Conservation (phyloP, 2,797 vertebrate species). For the Protosalanx chinensis region DNA sequence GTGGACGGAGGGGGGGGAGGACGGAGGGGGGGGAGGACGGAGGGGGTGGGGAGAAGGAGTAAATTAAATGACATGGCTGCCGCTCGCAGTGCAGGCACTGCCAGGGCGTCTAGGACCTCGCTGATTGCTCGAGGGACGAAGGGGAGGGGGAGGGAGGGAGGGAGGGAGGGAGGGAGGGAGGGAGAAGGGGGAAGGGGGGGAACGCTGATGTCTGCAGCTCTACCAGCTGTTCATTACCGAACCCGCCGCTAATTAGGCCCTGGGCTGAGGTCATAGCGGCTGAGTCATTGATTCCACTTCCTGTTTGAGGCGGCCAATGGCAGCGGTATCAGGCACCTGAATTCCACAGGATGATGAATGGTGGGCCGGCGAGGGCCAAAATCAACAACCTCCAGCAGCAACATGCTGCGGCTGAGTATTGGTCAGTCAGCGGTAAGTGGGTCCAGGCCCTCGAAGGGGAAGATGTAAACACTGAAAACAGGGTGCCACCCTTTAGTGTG, state of each 20-base stretch:
- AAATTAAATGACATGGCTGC: slow-evolving; percentile 57
- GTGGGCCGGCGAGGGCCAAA: slow-evolving; percentile 47
- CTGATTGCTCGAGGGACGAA: slow-evolving; percentile 29
- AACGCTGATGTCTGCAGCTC: slow-evolving; percentile 62
- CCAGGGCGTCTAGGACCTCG: slow-evolving; percentile 26
- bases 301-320: slow-evolving; percentile 66
- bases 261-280: slow-evolving; percentile 70
- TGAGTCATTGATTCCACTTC: slow-evolving; percentile 74
- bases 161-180: slow-evolving; percentile 29
- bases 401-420: slow-evolving; percentile 49
- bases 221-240: slow-evolving; percentile 76
- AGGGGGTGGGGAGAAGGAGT: slow-evolving; percentile 42
- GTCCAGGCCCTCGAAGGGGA: slow-evolving; percentile 33
- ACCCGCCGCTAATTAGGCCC: slow-evolving; percentile 73
- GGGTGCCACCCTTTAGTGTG: not conserved
- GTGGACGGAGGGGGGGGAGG: slow-evolving; percentile 35
- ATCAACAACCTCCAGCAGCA: slow-evolving; percentile 57
- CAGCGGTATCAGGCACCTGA: slow-evolving; percentile 63
- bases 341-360: slow-evolving; percentile 66
- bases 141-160: slow-evolving; percentile 20
- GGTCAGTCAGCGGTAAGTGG: slow-evolving; percentile 46
- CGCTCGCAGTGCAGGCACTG: slow-evolving; percentile 60
- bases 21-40: not conserved
- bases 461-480: slow-evolving; percentile 50
- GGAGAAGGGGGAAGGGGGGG: slow-evolving; percentile 15